A percentile compares a stretch with the other conserved stretches of the same genome.
Evolutionary conservation across 2,113 vertebrate genomes (phyloP).

Genomic region (Gobiocypris rarus): DNA sequence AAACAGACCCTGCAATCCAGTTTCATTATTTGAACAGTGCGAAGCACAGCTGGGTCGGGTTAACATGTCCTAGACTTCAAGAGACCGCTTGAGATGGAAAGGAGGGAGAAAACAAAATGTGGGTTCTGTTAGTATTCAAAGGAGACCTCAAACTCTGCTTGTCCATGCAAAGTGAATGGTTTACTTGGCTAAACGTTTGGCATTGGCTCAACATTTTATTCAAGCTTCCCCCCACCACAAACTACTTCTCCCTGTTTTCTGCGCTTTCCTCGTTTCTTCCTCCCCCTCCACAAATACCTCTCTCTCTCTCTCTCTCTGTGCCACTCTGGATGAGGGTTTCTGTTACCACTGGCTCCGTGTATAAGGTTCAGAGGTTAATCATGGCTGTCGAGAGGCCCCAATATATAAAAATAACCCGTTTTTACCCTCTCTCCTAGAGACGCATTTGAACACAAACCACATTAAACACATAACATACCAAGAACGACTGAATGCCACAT

Average conservation of each 20-base stretch:
- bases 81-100: conserved; percentile 12
- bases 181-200: conserved; percentile 56
- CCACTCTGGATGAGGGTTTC: conserved; percentile 62
- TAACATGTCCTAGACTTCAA: conserved; percentile 27
- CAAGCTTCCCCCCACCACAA: conserved; percentile 33
- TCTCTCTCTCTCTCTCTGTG: conserved; percentile 5
- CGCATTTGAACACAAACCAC: neutral
- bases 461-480: conserved; percentile 29
- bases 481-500: conserved; percentile 6
- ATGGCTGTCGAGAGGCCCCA: conserved; percentile 26
- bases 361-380: conserved; percentile 48
- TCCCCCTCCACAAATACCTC: conserved; percentile 30
- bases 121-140: conserved; percentile 57
- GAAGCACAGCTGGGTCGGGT: neutral
- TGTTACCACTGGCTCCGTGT: conserved; percentile 58
- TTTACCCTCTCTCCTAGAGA: neutral
- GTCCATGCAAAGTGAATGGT: conserved; percentile 59
- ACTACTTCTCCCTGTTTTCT: conserved; percentile 16
- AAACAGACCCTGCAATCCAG: neutral
- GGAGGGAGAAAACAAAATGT: conserved; percentile 2
- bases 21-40: neutral
- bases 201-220: conserved; percentile 48
- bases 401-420: conserved; percentile 56
- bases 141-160: conserved; percentile 43
- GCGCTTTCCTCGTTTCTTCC: neutral